phyloP scores from a whole-genome alignment of 2,113 vertebrate genomes.

The Miniopterus natalensis region DNA sequence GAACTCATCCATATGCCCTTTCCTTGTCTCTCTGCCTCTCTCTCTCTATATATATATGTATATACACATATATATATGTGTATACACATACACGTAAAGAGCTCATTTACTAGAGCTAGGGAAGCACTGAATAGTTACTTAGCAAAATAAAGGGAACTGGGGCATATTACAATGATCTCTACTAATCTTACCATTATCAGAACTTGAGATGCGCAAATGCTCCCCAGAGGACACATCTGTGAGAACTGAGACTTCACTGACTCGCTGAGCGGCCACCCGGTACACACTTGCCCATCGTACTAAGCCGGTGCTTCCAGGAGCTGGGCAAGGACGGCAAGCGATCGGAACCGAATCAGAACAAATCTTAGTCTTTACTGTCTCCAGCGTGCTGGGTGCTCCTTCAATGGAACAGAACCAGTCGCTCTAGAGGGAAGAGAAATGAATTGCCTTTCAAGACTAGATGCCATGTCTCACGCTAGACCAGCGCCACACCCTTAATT shows the following conservation, averaged over 20 bases:
- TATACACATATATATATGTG: too few relatives aligned
- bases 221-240: neutral
- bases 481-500: neutral
- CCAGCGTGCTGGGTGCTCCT: neutral
- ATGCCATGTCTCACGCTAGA: neutral
- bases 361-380: neutral
- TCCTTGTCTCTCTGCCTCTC: neutral
- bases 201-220: neutral
- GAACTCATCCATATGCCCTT: neutral
- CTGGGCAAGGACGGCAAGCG: neutral
- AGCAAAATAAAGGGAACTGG: neutral
- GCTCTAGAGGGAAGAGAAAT: neutral
- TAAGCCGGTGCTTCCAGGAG: neutral
- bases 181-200: neutral
- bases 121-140: neutral
- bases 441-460: neutral
- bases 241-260: neutral
- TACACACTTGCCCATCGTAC: neutral
- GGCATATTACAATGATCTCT: neutral
- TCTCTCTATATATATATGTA: neutral
- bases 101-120: neutral
- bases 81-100: neutral
- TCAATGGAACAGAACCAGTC: neutral
- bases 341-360: neutral
- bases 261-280: neutral